Evolutionary conservation across 1,140 invertebrate genomes (phyloP), one percentile per base, ranked within the genome.

Genomic region (Sitophilus oryzae): DNA sequence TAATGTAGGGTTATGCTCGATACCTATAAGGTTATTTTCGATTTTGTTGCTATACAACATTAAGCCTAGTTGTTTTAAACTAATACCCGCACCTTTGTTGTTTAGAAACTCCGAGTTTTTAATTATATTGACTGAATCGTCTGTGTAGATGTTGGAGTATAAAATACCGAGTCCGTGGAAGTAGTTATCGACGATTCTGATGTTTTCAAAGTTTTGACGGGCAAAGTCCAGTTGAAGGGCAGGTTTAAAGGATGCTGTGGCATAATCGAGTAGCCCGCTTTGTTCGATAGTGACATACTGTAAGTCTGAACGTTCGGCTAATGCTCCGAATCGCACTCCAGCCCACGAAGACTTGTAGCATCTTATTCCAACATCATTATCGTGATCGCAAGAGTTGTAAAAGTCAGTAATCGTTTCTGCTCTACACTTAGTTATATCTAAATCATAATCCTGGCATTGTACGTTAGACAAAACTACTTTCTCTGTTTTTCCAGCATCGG

Each of bases 201-300:
- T 80, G 60, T 88, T 88, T 66, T 93, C 86, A 57, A 98, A 76
- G 19, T 89, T 86, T 67, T 98, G 94, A 47, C 89, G 82, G 45
- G 93, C 90, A 72, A 98, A 96, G 73, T 99, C 96, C 51, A 98
- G 89, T 76, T 96, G 93, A 1, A 99, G 71, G 0, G 95, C 96
- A 40, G 90, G 89, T 68, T 91, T 93, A 61, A 98, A 97, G 2
- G 79, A 70, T 71, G 90, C 88, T 0, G 88, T 93, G 0, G 88
- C 82, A 69, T 95, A 96, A 76, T 99, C 96, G 14, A 97, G 77
- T 0, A 98, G 76, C 0, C 96, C 96, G 3, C 95, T 92, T 72
- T 86, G 88, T 73, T 96, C 90, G 46, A 97, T 84, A 4, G 85
- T 88, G 3, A 93, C 80, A 64, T 85, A 91, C 66, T 93, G 89